Conservation (phyloP, 2,113 vertebrate genomes). For the Sebastes fasciatus region DNA sequence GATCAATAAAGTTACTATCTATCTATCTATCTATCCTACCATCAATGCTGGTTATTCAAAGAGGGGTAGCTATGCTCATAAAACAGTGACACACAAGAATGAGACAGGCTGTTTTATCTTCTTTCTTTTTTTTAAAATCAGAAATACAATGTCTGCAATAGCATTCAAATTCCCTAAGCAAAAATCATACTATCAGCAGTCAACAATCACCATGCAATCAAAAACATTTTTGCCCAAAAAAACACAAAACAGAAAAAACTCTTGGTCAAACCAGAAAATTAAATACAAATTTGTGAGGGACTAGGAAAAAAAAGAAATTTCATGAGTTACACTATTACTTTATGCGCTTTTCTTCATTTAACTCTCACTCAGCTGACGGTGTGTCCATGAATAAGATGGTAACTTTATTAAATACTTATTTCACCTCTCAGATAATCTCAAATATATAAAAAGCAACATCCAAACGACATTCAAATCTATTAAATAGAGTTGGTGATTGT, state of each 20-base stretch:
- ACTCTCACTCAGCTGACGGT: conserved; percentile 26
- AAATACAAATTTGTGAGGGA: conserved; percentile 42
- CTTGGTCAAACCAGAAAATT: conserved; percentile 57
- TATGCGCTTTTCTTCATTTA: conserved; percentile 21
- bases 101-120: conserved; percentile 4
- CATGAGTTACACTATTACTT: conserved; percentile 34
- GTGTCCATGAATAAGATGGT: conserved; percentile 24
- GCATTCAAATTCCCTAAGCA: conserved; percentile 49
- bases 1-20: too few relatives aligned
- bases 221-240: conserved; percentile 46
- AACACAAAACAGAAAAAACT: conserved; percentile 60
- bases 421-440: conserved; percentile 55
- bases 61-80: neutral
- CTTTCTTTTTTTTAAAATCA: conserved; percentile 50
- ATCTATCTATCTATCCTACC: too few relatives aligned
- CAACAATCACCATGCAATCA: conserved; percentile 67
- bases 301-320: neutral
- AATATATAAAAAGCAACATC: conserved; percentile 47
- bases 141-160: conserved; percentile 50
- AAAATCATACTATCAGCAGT: conserved; percentile 54
- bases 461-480: conserved; percentile 30
- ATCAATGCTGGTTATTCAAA: neutral
- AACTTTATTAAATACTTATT: conserved; percentile 35
- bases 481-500: conserved; percentile 63
- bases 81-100: neutral